These are phyloP conservation scores for Cataglyphis altisquamis DNA, from an alignment of 2,888 invertebrate genomes.

Conservation along the genomic window DNA sequence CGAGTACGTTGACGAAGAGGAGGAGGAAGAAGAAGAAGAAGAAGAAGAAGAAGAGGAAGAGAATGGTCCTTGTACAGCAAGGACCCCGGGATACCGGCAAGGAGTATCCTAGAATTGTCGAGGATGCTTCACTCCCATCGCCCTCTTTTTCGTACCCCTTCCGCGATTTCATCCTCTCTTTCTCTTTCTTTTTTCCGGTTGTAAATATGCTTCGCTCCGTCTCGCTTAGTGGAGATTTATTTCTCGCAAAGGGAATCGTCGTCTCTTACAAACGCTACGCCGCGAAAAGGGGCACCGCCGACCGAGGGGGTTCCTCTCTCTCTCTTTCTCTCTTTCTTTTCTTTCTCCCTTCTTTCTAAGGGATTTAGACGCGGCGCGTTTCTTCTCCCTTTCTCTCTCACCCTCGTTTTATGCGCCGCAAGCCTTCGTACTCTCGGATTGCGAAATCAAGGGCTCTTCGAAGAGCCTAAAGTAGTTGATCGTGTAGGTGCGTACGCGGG, in stretches of 20 bases:
- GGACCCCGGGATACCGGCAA: constrained; percentile 84
- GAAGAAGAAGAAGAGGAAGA: constrained; percentile 81
- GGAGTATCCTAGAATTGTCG: constrained; percentile 85
- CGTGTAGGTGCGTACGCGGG: constrained; percentile 44
- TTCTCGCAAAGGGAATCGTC: constrained; percentile 74
- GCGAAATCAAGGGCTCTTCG: constrained; percentile 83
- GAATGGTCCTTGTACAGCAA: constrained; percentile 84
- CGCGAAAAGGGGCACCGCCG: constrained; percentile 67
- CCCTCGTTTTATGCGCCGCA: constrained; percentile 67
- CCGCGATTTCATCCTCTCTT: constrained; percentile 52
- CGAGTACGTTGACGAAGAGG: constrained; percentile 65
- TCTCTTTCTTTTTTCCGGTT: constrained; percentile 66
- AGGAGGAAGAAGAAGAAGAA: constrained; percentile 67
- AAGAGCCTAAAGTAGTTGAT: constrained; percentile 66
- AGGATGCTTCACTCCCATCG: constrained; percentile 84
- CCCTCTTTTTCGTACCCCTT: constrained; percentile 78
- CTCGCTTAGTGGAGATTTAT: constrained; percentile 73
- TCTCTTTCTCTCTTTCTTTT: neutral
- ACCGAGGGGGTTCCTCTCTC: neutral
- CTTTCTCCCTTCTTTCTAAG: constrained; percentile 12
- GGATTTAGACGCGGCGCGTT: constrained; percentile 24
- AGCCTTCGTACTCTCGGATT: constrained; percentile 79
- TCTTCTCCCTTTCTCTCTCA: constrained; percentile 29
- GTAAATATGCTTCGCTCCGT: constrained; percentile 74
- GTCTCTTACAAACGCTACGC: constrained; percentile 76